phyloP scores from a whole-genome alignment of 2,797 vertebrate genomes.

The Oophaga sylvatica region DNA sequence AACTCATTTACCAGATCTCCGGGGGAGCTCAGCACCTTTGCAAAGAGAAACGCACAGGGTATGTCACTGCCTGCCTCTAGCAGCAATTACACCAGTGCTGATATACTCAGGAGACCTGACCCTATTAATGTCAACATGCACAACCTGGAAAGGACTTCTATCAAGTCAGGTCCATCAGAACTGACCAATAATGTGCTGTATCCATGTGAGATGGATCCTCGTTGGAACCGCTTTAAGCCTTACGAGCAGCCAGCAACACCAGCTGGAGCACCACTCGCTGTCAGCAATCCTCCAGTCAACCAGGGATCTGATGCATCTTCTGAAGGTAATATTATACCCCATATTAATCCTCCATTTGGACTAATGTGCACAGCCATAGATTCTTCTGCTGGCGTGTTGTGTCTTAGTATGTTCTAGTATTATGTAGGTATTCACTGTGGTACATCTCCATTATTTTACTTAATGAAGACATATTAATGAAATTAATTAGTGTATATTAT shows the following conservation, averaged over 20 bases:
- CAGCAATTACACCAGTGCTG: constrained; percentile 70
- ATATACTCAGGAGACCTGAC: constrained; percentile 73
- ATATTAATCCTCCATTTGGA: not conserved
- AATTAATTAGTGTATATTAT: too few relatives aligned
- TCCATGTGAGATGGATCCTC: constrained; percentile 74
- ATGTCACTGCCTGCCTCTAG: constrained; percentile 65
- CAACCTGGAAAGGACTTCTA: constrained; percentile 71
- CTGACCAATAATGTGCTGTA: constrained; percentile 70
- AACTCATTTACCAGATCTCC: constrained; percentile 74
- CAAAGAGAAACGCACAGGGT: constrained; percentile 74
- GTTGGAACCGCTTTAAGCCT: constrained; percentile 78
- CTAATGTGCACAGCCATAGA: not conserved
- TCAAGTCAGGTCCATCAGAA: constrained; percentile 67
- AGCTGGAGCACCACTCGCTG: constrained; percentile 78
- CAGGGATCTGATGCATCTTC: constrained; percentile 71
- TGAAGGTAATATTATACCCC: constrained; percentile 73
- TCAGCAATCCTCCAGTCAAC: constrained; percentile 70
- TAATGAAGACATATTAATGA: too few relatives aligned
- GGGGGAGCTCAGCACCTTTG: constrained; percentile 73
- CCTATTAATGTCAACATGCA: constrained; percentile 73
- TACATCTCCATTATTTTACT: too few relatives aligned
- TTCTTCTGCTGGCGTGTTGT: not conserved
- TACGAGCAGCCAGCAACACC: constrained; percentile 72
- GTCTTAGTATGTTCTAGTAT: too few relatives aligned
- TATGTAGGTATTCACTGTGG: not conserved